These are phyloP conservation scores for Nibea albiflora DNA, from an alignment of 2,113 vertebrate species.

Conservation along the genomic window DNA sequence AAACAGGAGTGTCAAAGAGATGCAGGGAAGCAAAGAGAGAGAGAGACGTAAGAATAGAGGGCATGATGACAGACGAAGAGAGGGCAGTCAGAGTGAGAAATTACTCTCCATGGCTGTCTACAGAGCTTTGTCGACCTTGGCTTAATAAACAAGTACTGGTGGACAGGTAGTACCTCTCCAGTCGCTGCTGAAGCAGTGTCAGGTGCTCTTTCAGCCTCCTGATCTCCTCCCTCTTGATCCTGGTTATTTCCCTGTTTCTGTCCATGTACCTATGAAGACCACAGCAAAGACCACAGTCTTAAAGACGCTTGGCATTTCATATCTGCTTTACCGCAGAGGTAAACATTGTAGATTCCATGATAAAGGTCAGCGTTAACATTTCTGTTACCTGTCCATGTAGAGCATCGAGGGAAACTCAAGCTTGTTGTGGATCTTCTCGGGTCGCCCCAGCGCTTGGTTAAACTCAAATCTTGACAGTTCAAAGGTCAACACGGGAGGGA, in stretches of 20 bases:
- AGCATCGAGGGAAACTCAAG: constrained; percentile 97
- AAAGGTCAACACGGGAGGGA: constrained; percentile 97
- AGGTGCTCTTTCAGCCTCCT: constrained; percentile 97
- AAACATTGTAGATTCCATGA: background rate
- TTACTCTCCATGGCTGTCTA: background rate
- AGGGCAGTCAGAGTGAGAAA: constrained; percentile 15
- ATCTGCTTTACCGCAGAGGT: background rate
- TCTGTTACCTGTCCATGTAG: constrained; percentile 95
- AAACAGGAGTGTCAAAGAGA: background rate
- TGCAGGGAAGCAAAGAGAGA: background rate
- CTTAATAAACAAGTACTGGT: constrained; percentile 1
- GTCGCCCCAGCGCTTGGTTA: constrained; percentile 96
- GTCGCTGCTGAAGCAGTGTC: constrained; percentile 94
- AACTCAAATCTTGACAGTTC: constrained; percentile 99
- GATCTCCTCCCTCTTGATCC: constrained; percentile 98
- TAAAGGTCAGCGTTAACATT: background rate
- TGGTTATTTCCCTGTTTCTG: constrained; percentile 96
- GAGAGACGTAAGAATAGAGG: constrained; percentile 2
- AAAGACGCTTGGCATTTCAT: background rate
- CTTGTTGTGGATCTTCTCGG: constrained; percentile 99
- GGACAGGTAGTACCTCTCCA: constrained; percentile 89
- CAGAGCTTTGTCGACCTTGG: constrained; percentile 27
- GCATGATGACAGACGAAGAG: background rate
- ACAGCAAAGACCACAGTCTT: background rate
- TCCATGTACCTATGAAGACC: constrained; percentile 91